Evolutionary conservation across 2,797 vertebrate species (phyloP).

Genomic region (Pipistrellus pygmaeus): DNA sequence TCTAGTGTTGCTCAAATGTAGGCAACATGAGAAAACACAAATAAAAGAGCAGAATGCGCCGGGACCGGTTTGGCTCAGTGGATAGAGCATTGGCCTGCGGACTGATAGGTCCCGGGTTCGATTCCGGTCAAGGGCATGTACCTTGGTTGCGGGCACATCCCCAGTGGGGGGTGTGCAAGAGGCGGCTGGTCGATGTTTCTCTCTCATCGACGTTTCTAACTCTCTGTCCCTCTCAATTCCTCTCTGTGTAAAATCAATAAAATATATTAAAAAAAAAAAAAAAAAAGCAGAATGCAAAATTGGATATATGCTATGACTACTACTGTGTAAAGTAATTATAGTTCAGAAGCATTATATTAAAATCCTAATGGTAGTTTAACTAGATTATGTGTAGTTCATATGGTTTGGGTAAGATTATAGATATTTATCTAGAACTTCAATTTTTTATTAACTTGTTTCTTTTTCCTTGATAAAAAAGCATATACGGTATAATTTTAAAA

Average conservation of each 20-base stretch:
- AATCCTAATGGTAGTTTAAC: background rate
- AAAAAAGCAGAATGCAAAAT: background rate
- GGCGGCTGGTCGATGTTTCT: no score
- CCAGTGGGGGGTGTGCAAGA: no score
- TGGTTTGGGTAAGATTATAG: background rate
- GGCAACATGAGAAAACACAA: background rate
- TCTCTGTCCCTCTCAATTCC: no score
- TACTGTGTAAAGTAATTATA: background rate
- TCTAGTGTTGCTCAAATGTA: background rate
- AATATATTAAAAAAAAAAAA: no score
- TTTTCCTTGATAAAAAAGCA: background rate
- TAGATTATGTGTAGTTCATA: background rate
- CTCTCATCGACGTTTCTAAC: no score
- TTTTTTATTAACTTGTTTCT: background rate
- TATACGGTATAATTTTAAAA: slow-evolving; percentile 24
- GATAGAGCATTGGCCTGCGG: no score
- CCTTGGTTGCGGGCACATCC: no score
- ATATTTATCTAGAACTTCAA: slow-evolving; percentile 15
- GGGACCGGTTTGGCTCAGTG: no score
- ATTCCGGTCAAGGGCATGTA: no score
- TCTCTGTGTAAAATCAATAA: no score
- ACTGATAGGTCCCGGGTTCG: no score
- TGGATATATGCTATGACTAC: background rate
- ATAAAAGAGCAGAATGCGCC: background rate
- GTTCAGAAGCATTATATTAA: background rate